phyloP scores from a whole-genome alignment of 2,888 invertebrate species.

The Drosophila antonietae region DNA sequence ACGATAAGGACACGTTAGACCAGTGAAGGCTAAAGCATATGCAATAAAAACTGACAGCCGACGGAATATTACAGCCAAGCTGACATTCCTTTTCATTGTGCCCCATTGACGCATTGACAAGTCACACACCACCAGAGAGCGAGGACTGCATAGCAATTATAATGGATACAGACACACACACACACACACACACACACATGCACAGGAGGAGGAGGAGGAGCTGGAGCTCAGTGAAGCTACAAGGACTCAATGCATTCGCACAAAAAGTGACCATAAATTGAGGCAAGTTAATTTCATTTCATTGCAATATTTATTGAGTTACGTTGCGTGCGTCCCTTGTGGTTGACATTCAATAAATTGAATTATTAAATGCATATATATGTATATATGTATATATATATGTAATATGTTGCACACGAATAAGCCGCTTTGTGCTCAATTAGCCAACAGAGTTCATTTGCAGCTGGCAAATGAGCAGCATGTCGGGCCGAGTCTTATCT shows the following conservation, averaged over 20 bases:
- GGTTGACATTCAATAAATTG: conserved; percentile 11
- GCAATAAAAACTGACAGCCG: conserved; percentile 66
- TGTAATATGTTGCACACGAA: neutral
- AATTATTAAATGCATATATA: conserved; percentile 10
- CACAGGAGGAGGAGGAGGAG: neutral
- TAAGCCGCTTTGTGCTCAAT: conserved; percentile 35
- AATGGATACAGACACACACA: neutral
- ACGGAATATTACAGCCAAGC: conserved; percentile 37
- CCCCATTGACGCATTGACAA: conserved; percentile 50
- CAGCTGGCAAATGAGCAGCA: neutral
- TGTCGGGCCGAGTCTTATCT: conserved; percentile 20
- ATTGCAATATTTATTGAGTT: conserved; percentile 43
- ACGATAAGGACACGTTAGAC: conserved; percentile 29
- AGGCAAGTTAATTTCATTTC: conserved; percentile 32
- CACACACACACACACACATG: neutral
- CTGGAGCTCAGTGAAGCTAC: conserved; percentile 2
- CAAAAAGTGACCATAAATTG: conserved; percentile 45
- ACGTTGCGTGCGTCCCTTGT: neutral
- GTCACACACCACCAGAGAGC: conserved; percentile 35
- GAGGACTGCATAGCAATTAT: conserved; percentile 20
- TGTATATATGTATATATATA: too few relatives aligned
- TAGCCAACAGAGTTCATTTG: conserved; percentile 30
- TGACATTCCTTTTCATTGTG: conserved; percentile 45
- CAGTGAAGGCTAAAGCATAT: conserved; percentile 29
- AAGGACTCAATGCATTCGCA: conserved; percentile 10